A percentile compares a stretch with the other conserved stretches of the same genome.
These are phyloP conservation scores for Apteryx owenii DNA, from an alignment of 2,113 vertebrate species.

Conservation along the genomic window DNA sequence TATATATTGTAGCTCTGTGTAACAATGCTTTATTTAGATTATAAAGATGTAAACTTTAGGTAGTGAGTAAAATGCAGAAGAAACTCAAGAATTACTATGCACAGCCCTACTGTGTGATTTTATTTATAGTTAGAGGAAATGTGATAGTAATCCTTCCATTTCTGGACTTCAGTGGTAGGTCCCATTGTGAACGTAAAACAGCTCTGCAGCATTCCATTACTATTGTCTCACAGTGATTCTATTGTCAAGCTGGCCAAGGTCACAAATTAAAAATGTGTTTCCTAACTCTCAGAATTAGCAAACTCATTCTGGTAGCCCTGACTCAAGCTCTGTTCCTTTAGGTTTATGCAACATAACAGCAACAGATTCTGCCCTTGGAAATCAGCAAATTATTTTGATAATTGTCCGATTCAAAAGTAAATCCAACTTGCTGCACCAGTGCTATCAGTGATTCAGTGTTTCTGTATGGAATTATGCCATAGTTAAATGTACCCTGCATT, in stretches of 20 bases:
- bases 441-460: neutral
- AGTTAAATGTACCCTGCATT: neutral
- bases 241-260: constrained; percentile 39
- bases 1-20: neutral
- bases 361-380: neutral
- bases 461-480: neutral
- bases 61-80: neutral
- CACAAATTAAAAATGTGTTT: constrained; percentile 16
- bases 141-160: neutral
- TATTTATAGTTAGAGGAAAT: constrained; percentile 17
- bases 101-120: neutral
- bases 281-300: neutral
- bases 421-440: neutral
- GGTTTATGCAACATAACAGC: neutral
- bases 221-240: constrained; percentile 23
- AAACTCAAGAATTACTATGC: neutral
- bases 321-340: neutral
- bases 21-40: neutral
- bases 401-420: neutral
- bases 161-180: neutral
- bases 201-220: constrained; percentile 6
- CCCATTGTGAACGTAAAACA: constrained; percentile 21
- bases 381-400: neutral
- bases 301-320: neutral
- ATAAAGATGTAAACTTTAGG: neutral